Base-by-base conservation (phyloP, 2,888 invertebrate genomes). In the Eupithecia centaureata region DNA sequence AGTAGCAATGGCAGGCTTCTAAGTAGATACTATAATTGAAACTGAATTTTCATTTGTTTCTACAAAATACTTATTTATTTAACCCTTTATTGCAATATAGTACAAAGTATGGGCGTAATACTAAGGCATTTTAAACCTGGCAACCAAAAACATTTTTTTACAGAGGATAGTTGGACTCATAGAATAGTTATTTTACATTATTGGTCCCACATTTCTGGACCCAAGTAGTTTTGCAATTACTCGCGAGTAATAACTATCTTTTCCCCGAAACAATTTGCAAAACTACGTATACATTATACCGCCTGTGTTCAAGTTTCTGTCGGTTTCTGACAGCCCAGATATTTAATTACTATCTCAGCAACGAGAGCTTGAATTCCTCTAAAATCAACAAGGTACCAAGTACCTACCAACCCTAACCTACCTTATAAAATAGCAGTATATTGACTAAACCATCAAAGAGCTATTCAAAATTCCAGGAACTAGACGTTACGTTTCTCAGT, bases 401-500 rank as follows among this genome's bases (percentile, higher is more conserved):
- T 56, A 30, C 28, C 18, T 30, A 30, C 18, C 18, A 30, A 57
- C n/a, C n/a, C n/a, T n/a, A n/a, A n/a, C n/a, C n/a, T n/a, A n/a
- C n/a, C n/a, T n/a, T n/a, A n/a, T 30, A 22, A 33, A 65, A 65
- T 54, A 25, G 61, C 61, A 42, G 27, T 61, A 30, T 38, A 32
- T 38, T 61, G 56, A 56, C 65, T 61, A 56, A 22, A 33, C 13
- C 15, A 38, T n/a, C n/a, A 38, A 38, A 7, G 38, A n/a, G 38
- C 42, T 42, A 38, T 18, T 18, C 12, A 4, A 47, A 47, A 47
- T 47, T 47, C 47, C 47, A 12, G 47, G 3, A 52, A 52, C 5
- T 10, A 13, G 13, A 47, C n/a, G 10, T 25, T 51, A 51, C 10
- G 27, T 52, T 52, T 5, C 0, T 47, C 12, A 47, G 47, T 12